These are phyloP conservation scores for Pristionchus arcanus DNA, from an alignment of 2,888 invertebrate species.

Conservation along the genomic window DNA sequence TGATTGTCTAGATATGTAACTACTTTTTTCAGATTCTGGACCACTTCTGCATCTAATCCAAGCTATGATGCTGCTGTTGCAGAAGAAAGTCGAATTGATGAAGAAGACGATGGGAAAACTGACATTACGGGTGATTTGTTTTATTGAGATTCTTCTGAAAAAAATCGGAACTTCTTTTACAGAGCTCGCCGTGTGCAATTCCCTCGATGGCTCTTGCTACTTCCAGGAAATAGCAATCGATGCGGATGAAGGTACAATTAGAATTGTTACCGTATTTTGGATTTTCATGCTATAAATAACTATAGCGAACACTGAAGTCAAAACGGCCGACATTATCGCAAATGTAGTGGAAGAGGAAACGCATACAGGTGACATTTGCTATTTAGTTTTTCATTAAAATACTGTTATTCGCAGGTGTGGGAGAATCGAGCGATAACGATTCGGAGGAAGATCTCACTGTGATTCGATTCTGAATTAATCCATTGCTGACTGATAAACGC, in stretches of 20 bases:
- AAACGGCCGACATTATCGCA: not conserved
- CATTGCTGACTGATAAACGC: no score
- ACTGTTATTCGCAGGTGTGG: not conserved
- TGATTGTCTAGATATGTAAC: no score
- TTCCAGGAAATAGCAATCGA: not conserved
- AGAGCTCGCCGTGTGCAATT: not conserved
- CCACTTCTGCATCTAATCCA: not conserved
- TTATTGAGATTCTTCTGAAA: not conserved
- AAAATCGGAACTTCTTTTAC: not conserved
- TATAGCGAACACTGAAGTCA: not conserved
- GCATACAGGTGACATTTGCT: not conserved
- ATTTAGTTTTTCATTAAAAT: not conserved
- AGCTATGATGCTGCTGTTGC: not conserved
- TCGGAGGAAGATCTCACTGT: not conserved
- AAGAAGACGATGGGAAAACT: not conserved
- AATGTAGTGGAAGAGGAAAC: not conserved
- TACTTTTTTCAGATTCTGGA: not conserved
- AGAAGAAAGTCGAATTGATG: not conserved
- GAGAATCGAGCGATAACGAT: not conserved
- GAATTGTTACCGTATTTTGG: not conserved
- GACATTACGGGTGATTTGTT: not conserved
- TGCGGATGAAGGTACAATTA: not conserved
- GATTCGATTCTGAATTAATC: not conserved
- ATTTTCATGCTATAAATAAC: not conserved
- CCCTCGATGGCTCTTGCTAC: not conserved